Evolutionary conservation across 2,113 vertebrate genomes (phyloP).

Genomic region (Guaruba guarouba): DNA sequence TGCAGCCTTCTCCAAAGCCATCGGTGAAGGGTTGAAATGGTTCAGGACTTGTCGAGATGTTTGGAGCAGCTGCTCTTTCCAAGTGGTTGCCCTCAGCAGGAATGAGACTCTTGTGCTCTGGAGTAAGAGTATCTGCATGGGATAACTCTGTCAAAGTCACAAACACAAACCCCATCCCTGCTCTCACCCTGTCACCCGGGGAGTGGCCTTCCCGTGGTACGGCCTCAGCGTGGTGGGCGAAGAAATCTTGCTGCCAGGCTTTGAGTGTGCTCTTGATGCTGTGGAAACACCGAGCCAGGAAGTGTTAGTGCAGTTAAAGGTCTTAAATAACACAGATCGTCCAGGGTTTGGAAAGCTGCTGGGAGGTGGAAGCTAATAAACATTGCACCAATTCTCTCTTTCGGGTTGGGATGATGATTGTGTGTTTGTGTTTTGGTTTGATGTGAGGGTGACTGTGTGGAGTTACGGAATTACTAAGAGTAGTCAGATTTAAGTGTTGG

Average conservation of each 20-base stretch:
- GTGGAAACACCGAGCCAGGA: neutral
- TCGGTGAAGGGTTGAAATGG: neutral
- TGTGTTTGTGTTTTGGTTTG: neutral
- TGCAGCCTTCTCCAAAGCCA: accelerated
- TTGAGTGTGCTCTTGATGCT: neutral
- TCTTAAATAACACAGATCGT: neutral
- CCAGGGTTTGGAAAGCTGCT: neutral
- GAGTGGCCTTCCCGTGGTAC: neutral
- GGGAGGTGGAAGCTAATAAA: neutral
- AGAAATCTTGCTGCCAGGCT: neutral
- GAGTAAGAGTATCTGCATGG: neutral
- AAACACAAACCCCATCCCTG: neutral
- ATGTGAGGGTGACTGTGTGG: neutral
- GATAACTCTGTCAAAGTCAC: neutral
- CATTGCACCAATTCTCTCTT: neutral
- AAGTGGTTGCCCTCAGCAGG: neutral
- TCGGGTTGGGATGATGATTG: neutral
- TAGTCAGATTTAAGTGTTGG: neutral
- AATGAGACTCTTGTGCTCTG: neutral
- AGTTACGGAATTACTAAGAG: neutral
- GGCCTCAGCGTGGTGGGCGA: neutral
- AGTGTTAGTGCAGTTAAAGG: neutral
- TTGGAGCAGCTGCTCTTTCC: neutral
- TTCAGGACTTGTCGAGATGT: neutral
- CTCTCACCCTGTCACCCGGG: no score